A percentile compares a stretch with the other conserved stretches of the same genome.
Conservation (phyloP, 1,140 invertebrate species). For the Mesaphorura yosii region DNA sequence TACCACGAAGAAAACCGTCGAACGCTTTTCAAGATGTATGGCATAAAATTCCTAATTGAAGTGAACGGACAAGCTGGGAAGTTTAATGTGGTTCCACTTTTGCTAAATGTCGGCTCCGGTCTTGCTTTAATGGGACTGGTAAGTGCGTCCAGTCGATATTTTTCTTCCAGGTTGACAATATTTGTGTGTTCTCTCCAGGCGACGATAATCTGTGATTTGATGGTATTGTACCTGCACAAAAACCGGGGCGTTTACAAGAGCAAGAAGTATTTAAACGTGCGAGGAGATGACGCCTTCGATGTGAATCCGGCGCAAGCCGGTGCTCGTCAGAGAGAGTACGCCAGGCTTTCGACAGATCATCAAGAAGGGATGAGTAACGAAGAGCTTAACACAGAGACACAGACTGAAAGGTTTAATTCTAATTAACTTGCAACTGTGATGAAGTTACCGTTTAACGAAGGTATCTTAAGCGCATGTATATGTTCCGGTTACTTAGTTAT, state of each 20-base stretch:
- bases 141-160: slow-evolving; percentile 31
- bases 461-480: too few species aligned
- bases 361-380: too few species aligned
- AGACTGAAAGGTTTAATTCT: too few species aligned
- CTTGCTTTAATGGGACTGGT: slow-evolving; percentile 42
- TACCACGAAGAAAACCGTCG: slow-evolving; percentile 37
- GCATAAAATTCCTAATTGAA: slow-evolving; percentile 42
- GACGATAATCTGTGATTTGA: slow-evolving; percentile 41
- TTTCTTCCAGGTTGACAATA: not conserved
- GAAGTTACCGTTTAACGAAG: too few species aligned
- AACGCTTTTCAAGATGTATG: slow-evolving; percentile 44
- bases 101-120: slow-evolving; percentile 44
- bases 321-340: not conserved
- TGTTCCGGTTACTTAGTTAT: too few species aligned
- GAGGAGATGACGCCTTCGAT: slow-evolving; percentile 30
- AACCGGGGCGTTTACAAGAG: slow-evolving; percentile 36
- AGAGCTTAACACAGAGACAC: too few species aligned
- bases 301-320: slow-evolving; percentile 1
- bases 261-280: slow-evolving; percentile 33
- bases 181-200: slow-evolving; percentile 33
- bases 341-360: too few species aligned
- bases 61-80: slow-evolving; percentile 42
- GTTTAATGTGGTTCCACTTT: slow-evolving; percentile 41
- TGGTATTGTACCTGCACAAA: slow-evolving; percentile 41
- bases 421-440: too few species aligned